phyloP scores from a whole-genome alignment of 1,140 invertebrate species.

The Hycleus cichorii region DNA sequence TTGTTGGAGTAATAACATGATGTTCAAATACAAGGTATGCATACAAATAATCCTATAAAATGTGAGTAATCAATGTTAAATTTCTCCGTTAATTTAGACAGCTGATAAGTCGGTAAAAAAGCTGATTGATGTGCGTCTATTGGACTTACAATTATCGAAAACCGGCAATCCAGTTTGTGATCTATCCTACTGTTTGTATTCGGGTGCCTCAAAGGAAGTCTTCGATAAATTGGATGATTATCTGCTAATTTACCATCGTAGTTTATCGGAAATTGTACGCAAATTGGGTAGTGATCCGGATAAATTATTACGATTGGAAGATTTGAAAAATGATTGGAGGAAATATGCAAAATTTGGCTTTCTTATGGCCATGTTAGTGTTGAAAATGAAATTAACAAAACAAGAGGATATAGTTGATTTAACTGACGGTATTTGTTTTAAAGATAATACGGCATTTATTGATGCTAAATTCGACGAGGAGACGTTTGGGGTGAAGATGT shows the following conservation, averaged over 20 bases:
- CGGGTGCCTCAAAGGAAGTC: constrained; percentile 42
- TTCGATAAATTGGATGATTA: constrained; percentile 43
- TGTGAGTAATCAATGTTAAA: not conserved
- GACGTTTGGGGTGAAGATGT: not conserved
- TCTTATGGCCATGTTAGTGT: not conserved
- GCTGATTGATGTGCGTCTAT: constrained; percentile 34
- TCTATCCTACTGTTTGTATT: constrained; percentile 47
- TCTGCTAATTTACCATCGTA: constrained; percentile 48
- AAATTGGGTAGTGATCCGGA: constrained; percentile 41
- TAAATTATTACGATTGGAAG: constrained; percentile 40
- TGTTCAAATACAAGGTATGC: constrained; percentile 34
- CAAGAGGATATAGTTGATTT: constrained; percentile 2
- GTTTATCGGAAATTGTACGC: constrained; percentile 38
- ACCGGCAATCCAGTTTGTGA: constrained; percentile 49
- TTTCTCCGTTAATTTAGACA: not conserved
- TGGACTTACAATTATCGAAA: constrained; percentile 48
- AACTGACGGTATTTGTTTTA: not conserved
- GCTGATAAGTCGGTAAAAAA: not conserved
- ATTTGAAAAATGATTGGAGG: constrained; percentile 30
- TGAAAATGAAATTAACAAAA: constrained; percentile 1
- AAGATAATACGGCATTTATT: not conserved
- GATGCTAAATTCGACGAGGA: not conserved
- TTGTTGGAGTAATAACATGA: constrained; percentile 48
- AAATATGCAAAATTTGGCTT: constrained; percentile 36
- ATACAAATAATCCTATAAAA: not conserved